phyloP scores from a whole-genome alignment of 2,797 vertebrate species.

The Enteromius afrohamiltoni region DNA sequence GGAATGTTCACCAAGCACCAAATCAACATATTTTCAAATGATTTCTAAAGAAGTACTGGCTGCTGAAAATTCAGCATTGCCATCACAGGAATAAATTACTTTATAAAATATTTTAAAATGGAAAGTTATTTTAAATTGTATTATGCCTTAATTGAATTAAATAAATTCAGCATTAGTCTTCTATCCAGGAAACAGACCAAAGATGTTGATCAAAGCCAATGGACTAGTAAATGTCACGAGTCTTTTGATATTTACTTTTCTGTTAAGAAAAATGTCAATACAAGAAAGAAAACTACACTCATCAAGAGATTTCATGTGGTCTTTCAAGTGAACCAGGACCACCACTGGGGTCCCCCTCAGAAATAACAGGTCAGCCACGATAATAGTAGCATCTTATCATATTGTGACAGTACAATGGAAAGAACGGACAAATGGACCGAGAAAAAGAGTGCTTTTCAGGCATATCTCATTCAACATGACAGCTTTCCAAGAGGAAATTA shows the following conservation, averaged over 20 bases:
- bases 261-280: not conserved
- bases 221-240: not conserved
- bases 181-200: too few relatives aligned
- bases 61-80: too few relatives aligned
- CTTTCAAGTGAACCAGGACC: not conserved
- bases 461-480: conserved; percentile 57
- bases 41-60: too few relatives aligned
- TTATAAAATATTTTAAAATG: too few relatives aligned
- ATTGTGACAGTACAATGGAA: not conserved
- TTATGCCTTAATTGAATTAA: not conserved
- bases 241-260: not conserved
- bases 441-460: conserved; percentile 58
- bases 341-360: not conserved
- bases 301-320: not conserved
- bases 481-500: conserved; percentile 66
- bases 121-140: too few relatives aligned
- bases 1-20: too few relatives aligned
- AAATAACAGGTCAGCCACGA: conserved; percentile 54
- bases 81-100: too few relatives aligned
- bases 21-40: too few relatives aligned
- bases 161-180: not conserved
- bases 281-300: not conserved
- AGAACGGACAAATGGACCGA: conserved; percentile 56
- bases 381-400: conserved; percentile 67
- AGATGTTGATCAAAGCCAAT: not conserved